Percentiles rank a stretch among this genome's conserved stretches.
Evolutionary conservation across 2,797 vertebrate species (phyloP).

Genomic region (Apogon talboti): DNA sequence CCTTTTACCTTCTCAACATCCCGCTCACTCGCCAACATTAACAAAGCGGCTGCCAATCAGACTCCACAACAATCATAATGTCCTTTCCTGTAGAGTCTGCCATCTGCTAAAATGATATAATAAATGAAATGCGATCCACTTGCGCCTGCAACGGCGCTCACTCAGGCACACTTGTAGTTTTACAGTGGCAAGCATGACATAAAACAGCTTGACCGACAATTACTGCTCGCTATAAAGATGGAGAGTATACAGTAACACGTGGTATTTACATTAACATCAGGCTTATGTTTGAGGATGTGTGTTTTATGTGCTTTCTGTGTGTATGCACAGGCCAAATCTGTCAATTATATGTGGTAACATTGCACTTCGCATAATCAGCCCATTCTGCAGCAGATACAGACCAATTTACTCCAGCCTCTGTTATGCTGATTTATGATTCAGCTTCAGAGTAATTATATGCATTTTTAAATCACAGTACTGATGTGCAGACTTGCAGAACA

Average conservation of each 20-base stretch:
- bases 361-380: no score
- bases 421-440: conserved; percentile 27
- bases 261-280: conserved; percentile 60
- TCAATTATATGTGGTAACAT: conserved; percentile 1
- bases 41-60: conserved; percentile 39
- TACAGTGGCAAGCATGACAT: conserved; percentile 55
- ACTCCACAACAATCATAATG: conserved; percentile 37
- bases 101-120: conserved; percentile 63
- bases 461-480: conserved; percentile 33
- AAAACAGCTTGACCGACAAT: conserved; percentile 64
- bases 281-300: conserved; percentile 16
- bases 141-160: conserved; percentile 48
- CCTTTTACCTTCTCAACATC: conserved; percentile 17
- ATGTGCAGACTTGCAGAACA: conserved; percentile 36
- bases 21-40: conserved; percentile 33
- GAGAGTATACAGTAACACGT: conserved; percentile 35
- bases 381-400: not conserved
- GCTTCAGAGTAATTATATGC: conserved; percentile 37
- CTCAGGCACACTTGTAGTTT: conserved; percentile 49
- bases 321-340: conserved; percentile 14
- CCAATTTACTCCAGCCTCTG: not conserved
- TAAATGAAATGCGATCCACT: conserved; percentile 43
- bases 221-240: conserved; percentile 48
- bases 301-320: conserved; percentile 13
- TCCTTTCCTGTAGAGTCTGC: conserved; percentile 43